Percentiles rank a stretch among this genome's conserved stretches.
phyloP scores from a whole-genome alignment of 2,113 vertebrate species.

The Trogon surrucura region DNA sequence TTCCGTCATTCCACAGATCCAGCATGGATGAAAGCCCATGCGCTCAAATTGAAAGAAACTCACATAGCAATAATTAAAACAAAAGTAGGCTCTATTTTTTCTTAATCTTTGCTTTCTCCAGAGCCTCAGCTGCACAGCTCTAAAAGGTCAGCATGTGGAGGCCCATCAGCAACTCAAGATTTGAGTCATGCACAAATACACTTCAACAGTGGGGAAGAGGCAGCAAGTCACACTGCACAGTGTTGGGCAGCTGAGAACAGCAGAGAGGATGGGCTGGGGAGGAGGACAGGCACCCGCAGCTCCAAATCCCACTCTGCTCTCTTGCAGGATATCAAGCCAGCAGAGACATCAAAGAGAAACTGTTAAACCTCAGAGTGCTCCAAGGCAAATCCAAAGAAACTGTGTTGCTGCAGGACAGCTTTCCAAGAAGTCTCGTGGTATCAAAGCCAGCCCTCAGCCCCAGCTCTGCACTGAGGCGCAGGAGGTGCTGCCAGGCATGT shows the following conservation, averaged over 20 bases:
- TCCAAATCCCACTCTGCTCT: neutral
- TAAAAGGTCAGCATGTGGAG: neutral
- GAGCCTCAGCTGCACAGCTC: neutral
- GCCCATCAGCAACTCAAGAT: neutral
- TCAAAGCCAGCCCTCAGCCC: neutral
- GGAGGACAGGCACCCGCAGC: neutral
- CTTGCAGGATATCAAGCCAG: neutral
- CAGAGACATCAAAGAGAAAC: neutral
- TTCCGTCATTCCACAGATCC: neutral
- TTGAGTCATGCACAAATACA: neutral
- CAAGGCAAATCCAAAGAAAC: neutral
- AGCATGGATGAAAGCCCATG: neutral
- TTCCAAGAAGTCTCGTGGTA: neutral
- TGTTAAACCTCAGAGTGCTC: neutral
- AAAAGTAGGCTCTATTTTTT: neutral
- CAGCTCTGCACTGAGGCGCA: neutral
- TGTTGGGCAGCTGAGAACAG: neutral
- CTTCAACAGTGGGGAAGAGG: neutral
- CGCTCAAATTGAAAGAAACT: neutral
- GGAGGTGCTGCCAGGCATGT: neutral
- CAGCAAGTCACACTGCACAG: fast-evolving
- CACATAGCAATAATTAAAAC: neutral
- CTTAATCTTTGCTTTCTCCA: neutral
- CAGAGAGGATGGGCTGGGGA: neutral
- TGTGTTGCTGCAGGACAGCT: fast-evolving